phyloP scores from a whole-genome alignment of 2,888 invertebrate species.

The Clepsis dumicolana region DNA sequence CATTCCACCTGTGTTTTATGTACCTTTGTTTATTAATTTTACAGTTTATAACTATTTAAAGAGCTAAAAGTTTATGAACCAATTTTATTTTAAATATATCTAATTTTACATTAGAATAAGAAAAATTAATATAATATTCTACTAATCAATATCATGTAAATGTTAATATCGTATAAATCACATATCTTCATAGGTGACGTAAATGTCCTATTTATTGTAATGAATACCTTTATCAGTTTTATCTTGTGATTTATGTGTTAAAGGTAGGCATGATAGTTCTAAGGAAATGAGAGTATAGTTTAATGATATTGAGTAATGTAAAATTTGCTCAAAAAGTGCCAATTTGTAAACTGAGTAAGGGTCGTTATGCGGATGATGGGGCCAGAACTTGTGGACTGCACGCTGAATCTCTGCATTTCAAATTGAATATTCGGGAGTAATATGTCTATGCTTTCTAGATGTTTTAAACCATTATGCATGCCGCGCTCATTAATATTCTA shows the following conservation, averaged over 20 bases:
- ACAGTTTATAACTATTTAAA: slow-evolving; percentile 42
- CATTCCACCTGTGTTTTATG: slow-evolving; percentile 51
- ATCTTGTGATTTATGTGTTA: slow-evolving; percentile 31
- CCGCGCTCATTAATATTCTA: no score
- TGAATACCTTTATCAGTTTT: slow-evolving; percentile 2
- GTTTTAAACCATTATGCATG: no score
- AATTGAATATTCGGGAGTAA: slow-evolving; percentile 9
- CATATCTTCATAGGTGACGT: slow-evolving; percentile 15
- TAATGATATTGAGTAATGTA: slow-evolving; percentile 24
- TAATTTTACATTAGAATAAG: slow-evolving; percentile 17
- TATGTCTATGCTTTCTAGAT: background rate
- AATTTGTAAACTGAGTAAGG: slow-evolving; percentile 49
- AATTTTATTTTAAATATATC: slow-evolving; percentile 14
- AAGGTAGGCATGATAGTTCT: slow-evolving; percentile 30
- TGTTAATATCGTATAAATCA: slow-evolving; percentile 18
- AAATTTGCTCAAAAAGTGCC: slow-evolving; percentile 62
- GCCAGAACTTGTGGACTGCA: background rate
- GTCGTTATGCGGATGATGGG: slow-evolving; percentile 19
- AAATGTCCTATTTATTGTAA: slow-evolving; percentile 12
- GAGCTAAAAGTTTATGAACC: slow-evolving; percentile 40
- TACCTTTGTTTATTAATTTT: slow-evolving; percentile 43
- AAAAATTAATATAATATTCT: slow-evolving; percentile 24
- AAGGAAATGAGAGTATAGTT: slow-evolving; percentile 24
- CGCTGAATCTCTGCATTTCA: slow-evolving; percentile 11
- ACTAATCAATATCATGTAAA: slow-evolving; percentile 27